Conservation (phyloP, 2,888 invertebrate genomes). For the Nemapogon koenigi region DNA sequence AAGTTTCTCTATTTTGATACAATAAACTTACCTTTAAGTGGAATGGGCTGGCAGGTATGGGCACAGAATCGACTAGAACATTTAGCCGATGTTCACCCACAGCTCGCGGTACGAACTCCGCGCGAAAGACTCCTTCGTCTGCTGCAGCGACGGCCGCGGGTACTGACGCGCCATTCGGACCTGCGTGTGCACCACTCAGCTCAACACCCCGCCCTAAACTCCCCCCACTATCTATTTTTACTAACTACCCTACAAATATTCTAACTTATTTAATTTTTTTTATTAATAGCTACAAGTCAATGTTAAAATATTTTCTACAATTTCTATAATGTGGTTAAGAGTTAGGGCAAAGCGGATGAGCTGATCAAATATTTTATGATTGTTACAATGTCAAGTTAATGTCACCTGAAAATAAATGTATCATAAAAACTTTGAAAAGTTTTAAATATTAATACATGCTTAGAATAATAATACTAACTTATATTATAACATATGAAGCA, state of each 20-base stretch:
- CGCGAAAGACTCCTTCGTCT: constrained; percentile 81
- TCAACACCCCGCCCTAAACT: constrained; percentile 48
- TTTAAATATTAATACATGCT: not conserved
- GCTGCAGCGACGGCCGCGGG: constrained; percentile 88
- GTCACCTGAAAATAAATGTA: constrained; percentile 20
- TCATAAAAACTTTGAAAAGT: constrained; percentile 1
- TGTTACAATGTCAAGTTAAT: constrained; percentile 27
- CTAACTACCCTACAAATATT: not conserved
- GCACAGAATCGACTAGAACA: constrained; percentile 80
- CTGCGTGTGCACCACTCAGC: constrained; percentile 63
- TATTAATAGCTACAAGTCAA: not conserved
- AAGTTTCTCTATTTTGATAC: no score
- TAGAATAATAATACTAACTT: not conserved
- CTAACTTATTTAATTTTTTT: not conserved
- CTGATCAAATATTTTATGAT: constrained; percentile 29
- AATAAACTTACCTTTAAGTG: constrained; percentile 81
- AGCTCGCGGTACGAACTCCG: constrained; percentile 89
- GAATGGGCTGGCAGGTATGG: constrained; percentile 92
- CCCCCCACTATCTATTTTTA: constrained; percentile 16
- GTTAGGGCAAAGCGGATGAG: constrained; percentile 64
- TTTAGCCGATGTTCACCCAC: constrained; percentile 93
- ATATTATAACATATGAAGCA: no score
- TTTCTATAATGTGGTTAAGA: constrained; percentile 32
- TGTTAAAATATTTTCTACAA: constrained; percentile 1
- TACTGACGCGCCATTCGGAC: constrained; percentile 90